These are phyloP conservation scores for Drosophila colorata DNA, from an alignment of 2,888 invertebrate genomes.

Conservation along the genomic window DNA sequence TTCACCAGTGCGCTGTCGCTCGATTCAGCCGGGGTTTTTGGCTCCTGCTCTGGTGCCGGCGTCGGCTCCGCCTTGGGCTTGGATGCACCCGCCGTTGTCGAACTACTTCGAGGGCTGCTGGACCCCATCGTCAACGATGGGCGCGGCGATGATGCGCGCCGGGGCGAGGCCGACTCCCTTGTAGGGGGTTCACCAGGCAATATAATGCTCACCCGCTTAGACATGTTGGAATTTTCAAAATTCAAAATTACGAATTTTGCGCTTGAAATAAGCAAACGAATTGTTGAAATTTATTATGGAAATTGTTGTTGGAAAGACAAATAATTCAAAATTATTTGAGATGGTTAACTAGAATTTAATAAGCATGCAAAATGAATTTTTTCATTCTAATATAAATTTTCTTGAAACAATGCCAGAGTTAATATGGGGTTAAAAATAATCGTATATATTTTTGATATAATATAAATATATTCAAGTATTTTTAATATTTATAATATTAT, in stretches of 20 bases:
- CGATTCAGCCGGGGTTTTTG: background rate
- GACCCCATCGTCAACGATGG: background rate
- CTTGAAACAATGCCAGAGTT: too few species aligned
- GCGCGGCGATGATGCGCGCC: background rate
- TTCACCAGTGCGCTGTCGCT: background rate
- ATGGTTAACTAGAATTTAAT: background rate
- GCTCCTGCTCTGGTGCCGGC: background rate
- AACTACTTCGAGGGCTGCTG: background rate
- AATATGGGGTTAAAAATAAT: too few species aligned
- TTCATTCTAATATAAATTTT: too few species aligned
- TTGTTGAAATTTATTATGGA: background rate
- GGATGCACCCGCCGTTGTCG: background rate
- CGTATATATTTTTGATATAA: too few species aligned
- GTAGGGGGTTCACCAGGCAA: constrained; percentile 2
- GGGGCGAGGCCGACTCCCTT: background rate
- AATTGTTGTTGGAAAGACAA: background rate
- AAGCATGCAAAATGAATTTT: background rate
- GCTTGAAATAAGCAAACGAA: background rate
- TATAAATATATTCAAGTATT: too few species aligned
- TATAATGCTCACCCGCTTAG: constrained; percentile 55
- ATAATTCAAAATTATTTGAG: constrained; percentile 5
- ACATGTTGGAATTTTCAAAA: constrained; percentile 45
- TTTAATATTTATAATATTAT: too few species aligned
- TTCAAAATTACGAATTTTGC: background rate
- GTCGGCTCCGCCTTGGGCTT: background rate